Evolutionary conservation across 2,888 invertebrate genomes (phyloP), one percentile per base, ranked within the genome.

Genomic region (Prenolepis imparis): DNA sequence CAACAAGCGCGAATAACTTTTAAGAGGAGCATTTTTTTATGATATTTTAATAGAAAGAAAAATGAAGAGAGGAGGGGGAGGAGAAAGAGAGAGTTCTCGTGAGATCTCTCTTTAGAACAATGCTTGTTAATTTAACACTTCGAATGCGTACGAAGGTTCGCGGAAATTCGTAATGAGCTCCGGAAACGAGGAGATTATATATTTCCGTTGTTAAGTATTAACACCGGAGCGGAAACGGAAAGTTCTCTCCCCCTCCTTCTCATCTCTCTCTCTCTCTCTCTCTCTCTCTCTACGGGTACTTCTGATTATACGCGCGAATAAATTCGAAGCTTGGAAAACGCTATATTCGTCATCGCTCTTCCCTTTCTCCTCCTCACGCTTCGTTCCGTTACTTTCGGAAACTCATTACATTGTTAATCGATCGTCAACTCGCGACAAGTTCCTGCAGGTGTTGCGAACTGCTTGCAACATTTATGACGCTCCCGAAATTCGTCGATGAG

Each of bases 131-230:
- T 86, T 86, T 82, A 88, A 82, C 74, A 70, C 64, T 75, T 73
- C 11, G 75, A 80, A 82, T 73, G 44, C 59, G 32, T 52, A n/a
- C 15, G 57, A 41, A 52, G 66, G 52, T 28, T 59, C 48, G 21
- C 24, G 70, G 83, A 86, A 84, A 88, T 84, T 83, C 72, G 48
- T 86, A 86, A 88, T 85, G 78, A 88, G 84, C 63, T 67, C 12
- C 70, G 80, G 82, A 52, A 80, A 77, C 85, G 55, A 67, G 72
- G 48, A 82, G 80, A 85, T 86, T 88, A 84, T 85, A 85, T 75
- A 85, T 82, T 82, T 64, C 48, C 66, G 36, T 80, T 78, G 86
- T 87, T 88, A 87, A 85, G 59, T 82, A 88, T 84, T 88, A 88
- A 88, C 66, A 64, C 21, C 73, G n/a, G 21, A 44, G 61, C 73